Evolutionary conservation across 1,140 invertebrate genomes (phyloP).

Genomic region (Hylaeus volcanicus): DNA sequence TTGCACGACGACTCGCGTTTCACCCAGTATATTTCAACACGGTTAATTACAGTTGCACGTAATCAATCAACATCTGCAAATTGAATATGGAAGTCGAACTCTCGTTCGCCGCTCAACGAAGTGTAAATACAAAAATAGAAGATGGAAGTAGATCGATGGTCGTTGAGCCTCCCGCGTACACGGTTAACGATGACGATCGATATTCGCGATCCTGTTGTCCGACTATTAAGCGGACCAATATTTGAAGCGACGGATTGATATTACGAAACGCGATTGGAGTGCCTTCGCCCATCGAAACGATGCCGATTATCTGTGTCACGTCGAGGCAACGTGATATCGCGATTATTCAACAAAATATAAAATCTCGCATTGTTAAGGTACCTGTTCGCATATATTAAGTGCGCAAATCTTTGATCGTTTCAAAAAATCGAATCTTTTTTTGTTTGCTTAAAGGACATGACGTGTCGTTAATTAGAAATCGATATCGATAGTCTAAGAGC

Average conservation of each 20-base stretch:
- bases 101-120: background rate
- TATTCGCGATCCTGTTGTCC: background rate
- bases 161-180: background rate
- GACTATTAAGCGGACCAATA: conserved; percentile 7
- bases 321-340: background rate
- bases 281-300: background rate
- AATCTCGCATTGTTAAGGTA: too few species aligned
- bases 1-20: background rate
- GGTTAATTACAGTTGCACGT: background rate
- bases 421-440: too few species aligned
- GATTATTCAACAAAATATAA: background rate
- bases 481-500: too few species aligned
- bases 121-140: background rate
- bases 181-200: conserved; percentile 11
- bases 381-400: too few species aligned
- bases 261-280: background rate
- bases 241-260: conserved; percentile 15
- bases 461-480: too few species aligned
- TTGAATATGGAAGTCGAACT: background rate
- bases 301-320: background rate
- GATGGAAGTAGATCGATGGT: background rate
- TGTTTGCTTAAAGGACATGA: too few species aligned
- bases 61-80: background rate
- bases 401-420: too few species aligned
- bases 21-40: background rate